Evolutionary conservation across 2,113 vertebrate genomes (phyloP), one percentile per base, ranked within the genome.

Genomic region (Capricornis sumatraensis): DNA sequence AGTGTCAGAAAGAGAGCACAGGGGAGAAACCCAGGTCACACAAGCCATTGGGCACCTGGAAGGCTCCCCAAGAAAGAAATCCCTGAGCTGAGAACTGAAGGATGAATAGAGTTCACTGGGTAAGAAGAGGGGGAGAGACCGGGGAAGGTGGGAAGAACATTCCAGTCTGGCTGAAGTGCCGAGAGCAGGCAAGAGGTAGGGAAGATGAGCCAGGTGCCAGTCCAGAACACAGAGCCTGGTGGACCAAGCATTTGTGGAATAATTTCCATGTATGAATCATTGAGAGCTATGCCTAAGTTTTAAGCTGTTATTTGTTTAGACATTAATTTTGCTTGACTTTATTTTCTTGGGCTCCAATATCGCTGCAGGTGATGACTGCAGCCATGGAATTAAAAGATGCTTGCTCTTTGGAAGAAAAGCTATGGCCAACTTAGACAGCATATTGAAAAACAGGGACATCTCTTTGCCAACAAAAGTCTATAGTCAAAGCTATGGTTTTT

Each of bases 11-110:
- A 88, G 14, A 33, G 83, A 82, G 16, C 27, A 40, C 9, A 58
- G 78, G 52, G 21, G 30, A 43, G 67, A 55, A n/a, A 16, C 3
- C 5, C 17, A 4, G 1, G 10, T 40, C 33, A 27, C 3, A 4
- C 4, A 82, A 28, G 21, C 23, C 0, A 0, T 0, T 58, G 71
- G 52, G 74, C 2, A 11, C 71, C 7, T 21, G 21, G 7, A 40
- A 87, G 52, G 0, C 52, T 89, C 67, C 33, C 11, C 0, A 1
- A 76, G 79, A 19, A 89, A 47, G 47, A 2, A 4, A 28, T 30
- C 23, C 36, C 28, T 52, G 9, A 52, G 47, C 47, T 81, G 78
- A 78, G 30, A 57, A 83, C 36, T 55, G 71, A 83, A 57, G 55
- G 52, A 53, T 60, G 19, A 57, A 5, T 43, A 50, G 55, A 74